Base-by-base conservation (phyloP, 2,888 invertebrate genomes). In the Agonum fuliginosum region DNA sequence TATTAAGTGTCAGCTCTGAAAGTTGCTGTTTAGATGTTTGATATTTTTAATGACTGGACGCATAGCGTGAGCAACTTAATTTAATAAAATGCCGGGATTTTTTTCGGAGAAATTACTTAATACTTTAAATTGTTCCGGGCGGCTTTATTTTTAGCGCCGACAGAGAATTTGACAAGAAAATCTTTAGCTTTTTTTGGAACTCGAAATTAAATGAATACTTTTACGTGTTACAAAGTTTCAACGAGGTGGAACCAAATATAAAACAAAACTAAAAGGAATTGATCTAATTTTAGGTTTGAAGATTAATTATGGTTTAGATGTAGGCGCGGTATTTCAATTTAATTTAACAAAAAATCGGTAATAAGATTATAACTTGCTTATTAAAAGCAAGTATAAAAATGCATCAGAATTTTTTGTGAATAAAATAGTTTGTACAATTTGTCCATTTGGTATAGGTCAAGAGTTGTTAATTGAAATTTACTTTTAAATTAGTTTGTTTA, bases 61-160 rank as follows among this genome's bases (percentile, higher is more conserved):
- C 22, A 67, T 67, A 41, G 67, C 67, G 67, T 67, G 67, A 41
- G 67, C 41, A 41, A 37, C 34, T 62, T 62, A 62, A 62, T 62
- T 62, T 62, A 62, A 62, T 62, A 62, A 62, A 62, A 62, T 54
- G 58, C 30, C 14, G 3, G 3, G 30, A 62, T 17, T 62, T 62
- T 30, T 62, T 62, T 54, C 30, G 58, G 8, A 62, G 58, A 62
- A 62, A 62, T 62, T 62, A 62, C 58, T 62, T 30, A 62, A 62
- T 62, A 62, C 58, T 27, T 12, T 14, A 62, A 62, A 30, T 27
- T 54, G 58, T 62, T 62, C 6, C 30, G 20, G 10, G 24, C 1
- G 17, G n/a, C 4, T 62, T 27, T 62, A 62, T 27, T 30, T 62
- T 54, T 54, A 22, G n/a, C 12, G 54, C 54, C 24, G n/a, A 54